A percentile compares a stretch with the other conserved stretches of the same genome.
Conservation (phyloP, 2,113 vertebrate species). For the Carassius gibelio region DNA sequence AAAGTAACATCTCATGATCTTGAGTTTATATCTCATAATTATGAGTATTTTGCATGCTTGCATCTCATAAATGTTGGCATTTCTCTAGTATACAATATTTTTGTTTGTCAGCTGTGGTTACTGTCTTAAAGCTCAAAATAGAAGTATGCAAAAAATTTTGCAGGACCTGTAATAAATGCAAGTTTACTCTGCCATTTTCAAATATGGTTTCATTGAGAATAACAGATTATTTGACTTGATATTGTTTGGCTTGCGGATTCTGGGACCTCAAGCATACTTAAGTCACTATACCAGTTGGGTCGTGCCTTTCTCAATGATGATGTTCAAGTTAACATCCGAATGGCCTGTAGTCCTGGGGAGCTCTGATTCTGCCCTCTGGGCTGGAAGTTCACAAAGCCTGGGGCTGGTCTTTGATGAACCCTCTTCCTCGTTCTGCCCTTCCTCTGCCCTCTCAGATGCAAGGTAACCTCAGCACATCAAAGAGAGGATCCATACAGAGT, state of each 20-base stretch:
- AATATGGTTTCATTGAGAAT: neutral
- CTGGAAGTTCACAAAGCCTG: slow-evolving; percentile 45
- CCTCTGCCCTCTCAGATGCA: slow-evolving; percentile 60
- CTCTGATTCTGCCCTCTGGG: slow-evolving; percentile 31
- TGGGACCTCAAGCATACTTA: neutral
- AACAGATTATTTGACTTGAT: neutral
- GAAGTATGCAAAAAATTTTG: too few relatives aligned
- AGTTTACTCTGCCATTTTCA: too few relatives aligned
- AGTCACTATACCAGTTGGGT: neutral
- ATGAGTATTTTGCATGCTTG: neutral
- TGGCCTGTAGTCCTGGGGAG: slow-evolving; percentile 39
- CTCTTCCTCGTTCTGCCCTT: slow-evolving; percentile 54
- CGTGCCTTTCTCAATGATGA: neutral
- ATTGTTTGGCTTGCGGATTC: neutral
- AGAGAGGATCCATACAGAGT: slow-evolving; percentile 64
- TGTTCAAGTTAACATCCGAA: slow-evolving; percentile 43
- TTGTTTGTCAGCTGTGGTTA: neutral
- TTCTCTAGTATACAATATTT: neutral
- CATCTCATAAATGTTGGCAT: neutral
- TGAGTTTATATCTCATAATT: neutral
- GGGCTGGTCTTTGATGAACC: slow-evolving; percentile 59
- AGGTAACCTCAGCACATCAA: slow-evolving; percentile 70
- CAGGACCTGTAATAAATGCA: too few relatives aligned
- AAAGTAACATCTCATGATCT: too few relatives aligned
- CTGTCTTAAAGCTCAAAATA: too few relatives aligned